Conservation (phyloP, 2,797 vertebrate species). For the Nasua narica region DNA sequence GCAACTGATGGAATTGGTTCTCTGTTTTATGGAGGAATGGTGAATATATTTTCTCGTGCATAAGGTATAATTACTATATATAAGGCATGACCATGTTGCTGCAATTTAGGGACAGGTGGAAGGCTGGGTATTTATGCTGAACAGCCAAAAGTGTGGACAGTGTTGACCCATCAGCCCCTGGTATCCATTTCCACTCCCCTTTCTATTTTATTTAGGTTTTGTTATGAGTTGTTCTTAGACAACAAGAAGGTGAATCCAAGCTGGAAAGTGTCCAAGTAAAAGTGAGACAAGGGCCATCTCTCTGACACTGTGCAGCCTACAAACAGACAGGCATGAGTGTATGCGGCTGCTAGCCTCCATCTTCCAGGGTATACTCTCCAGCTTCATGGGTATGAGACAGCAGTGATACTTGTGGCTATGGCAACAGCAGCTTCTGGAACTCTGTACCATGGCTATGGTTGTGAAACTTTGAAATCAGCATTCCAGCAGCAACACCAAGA, state of each 20-base stretch:
- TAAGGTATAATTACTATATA: neutral
- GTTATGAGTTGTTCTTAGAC: neutral
- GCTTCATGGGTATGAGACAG: neutral
- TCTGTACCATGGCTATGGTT: neutral
- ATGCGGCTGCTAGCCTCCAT: neutral
- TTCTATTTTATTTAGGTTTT: neutral
- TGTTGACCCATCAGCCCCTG: neutral
- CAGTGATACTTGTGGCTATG: neutral
- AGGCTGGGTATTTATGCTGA: neutral
- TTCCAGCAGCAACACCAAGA: neutral
- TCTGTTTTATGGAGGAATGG: neutral
- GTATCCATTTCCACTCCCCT: neutral
- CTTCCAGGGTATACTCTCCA: neutral
- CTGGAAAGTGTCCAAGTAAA: neutral
- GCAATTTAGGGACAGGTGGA: neutral
- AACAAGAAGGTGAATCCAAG: neutral
- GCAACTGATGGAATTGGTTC: neutral
- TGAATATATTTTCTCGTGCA: neutral
- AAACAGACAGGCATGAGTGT: neutral
- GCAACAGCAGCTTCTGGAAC: conserved; percentile 1
- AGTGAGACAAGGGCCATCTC: neutral
- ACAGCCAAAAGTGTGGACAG: neutral
- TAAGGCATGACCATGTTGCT: neutral
- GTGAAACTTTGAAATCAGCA: conserved; percentile 3
- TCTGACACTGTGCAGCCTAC: neutral